Evolutionary conservation across 2,888 invertebrate genomes (phyloP).

Genomic region (Acrocyrtus sp.): DNA sequence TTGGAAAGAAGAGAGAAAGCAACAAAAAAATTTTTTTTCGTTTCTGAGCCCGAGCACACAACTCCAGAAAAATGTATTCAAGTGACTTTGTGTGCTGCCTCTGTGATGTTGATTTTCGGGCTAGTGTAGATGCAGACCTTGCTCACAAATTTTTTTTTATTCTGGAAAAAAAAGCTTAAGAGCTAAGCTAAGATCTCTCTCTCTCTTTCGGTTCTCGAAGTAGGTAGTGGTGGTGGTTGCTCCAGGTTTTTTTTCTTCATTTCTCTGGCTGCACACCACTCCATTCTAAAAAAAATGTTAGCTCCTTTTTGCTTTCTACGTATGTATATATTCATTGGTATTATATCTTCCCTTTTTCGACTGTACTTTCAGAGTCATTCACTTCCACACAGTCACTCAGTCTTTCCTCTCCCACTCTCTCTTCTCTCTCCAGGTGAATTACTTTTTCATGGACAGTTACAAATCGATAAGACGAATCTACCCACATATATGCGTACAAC

Average conservation of each 20-base stretch:
- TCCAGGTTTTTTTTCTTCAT: not conserved
- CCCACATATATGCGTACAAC: conserved; percentile 30
- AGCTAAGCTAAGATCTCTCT: conserved; percentile 1
- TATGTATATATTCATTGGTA: too few species aligned
- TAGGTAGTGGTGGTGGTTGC: too few species aligned
- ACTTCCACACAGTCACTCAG: not conserved
- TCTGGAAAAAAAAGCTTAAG: not conserved
- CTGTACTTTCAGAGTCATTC: conserved; percentile 11
- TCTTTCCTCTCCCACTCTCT: too few species aligned
- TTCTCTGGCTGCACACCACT: not conserved
- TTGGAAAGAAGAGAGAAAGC: not conserved
- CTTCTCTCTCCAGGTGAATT: conserved; percentile 47
- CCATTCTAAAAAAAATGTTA: not conserved
- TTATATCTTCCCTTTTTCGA: too few species aligned
- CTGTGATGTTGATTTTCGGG: too few species aligned
- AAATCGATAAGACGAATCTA: conserved; percentile 54
- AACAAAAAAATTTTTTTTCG: not conserved
- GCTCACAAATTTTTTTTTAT: too few species aligned
- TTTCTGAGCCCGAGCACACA: too few species aligned
- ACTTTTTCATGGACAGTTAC: conserved; percentile 57
- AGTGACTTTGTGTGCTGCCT: not conserved
- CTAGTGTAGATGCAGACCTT: too few species aligned
- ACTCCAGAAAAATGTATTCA: conserved; percentile 1
- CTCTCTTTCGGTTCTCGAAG: not conserved
- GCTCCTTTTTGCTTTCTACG: not conserved